A percentile compares a stretch with the other conserved stretches of the same genome.
Evolutionary conservation across 2,113 vertebrate genomes (phyloP).

Genomic region (Psophia crepitans): DNA sequence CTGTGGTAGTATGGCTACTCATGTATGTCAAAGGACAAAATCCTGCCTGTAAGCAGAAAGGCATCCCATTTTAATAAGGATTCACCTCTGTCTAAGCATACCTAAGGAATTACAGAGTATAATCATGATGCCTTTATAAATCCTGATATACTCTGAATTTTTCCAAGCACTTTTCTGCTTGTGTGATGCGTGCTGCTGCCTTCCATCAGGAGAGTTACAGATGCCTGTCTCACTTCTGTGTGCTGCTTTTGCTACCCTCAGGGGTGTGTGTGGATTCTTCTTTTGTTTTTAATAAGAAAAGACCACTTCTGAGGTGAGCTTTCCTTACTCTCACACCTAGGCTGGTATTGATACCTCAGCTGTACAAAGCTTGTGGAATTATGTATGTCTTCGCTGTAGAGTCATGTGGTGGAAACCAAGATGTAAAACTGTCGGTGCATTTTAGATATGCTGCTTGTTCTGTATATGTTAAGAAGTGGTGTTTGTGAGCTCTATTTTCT

Average conservation of each 20-base stretch:
- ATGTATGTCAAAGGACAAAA: not conserved
- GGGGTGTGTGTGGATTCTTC: not conserved
- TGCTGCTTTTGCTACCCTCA: not conserved
- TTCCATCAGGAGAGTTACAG: not conserved
- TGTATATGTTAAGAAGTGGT: not conserved
- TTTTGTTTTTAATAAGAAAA: not conserved
- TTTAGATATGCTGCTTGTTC: not conserved
- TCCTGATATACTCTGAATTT: not conserved
- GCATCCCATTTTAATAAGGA: not conserved
- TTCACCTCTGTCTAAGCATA: not conserved
- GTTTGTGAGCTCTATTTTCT: not conserved
- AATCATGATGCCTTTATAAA: not conserved
- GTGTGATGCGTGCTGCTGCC: not conserved
- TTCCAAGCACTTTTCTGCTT: not conserved
- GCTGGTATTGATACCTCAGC: not conserved
- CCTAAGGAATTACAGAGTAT: not conserved
- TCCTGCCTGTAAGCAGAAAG: not conserved
- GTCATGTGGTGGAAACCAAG: not conserved
- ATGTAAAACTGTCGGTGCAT: not conserved
- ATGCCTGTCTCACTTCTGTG: not conserved
- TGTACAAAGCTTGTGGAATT: not conserved
- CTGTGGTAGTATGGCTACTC: accelerated
- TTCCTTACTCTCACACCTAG: not conserved
- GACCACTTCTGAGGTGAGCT: not conserved
- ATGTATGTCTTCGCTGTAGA: not conserved